A percentile compares a stretch with the other conserved stretches of the same genome.
phyloP scores from a whole-genome alignment of 1,140 invertebrate species.

The Microvelia longipes region DNA sequence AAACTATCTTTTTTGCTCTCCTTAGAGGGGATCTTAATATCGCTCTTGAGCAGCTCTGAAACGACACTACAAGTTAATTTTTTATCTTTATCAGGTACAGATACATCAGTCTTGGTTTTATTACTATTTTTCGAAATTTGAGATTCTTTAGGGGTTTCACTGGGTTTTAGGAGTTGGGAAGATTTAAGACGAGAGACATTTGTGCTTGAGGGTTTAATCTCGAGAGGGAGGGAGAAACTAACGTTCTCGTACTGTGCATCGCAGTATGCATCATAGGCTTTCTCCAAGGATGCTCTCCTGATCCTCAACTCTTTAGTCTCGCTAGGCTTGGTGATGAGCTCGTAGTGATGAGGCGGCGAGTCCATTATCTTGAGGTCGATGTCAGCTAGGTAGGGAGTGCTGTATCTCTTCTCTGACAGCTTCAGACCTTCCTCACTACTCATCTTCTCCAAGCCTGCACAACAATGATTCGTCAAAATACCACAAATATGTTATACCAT shows the following conservation, averaged over 20 bases:
- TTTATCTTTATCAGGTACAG: neutral
- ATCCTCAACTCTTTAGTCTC: neutral
- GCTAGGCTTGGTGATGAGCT: neutral
- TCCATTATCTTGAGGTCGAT: neutral
- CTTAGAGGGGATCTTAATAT: neutral
- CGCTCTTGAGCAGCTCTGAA: conserved; percentile 11
- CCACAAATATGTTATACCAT: no score
- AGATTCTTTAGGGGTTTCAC: neutral
- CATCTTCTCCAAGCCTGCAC: neutral
- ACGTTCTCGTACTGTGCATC: neutral
- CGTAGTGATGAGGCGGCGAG: neutral
- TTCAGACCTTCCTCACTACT: neutral
- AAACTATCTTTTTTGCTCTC: neutral
- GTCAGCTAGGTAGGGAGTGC: neutral
- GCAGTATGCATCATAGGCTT: neutral
- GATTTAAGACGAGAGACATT: neutral
- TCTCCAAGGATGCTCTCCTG: neutral
- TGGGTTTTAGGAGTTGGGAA: neutral
- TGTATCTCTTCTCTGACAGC: neutral
- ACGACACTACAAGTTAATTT: conserved; percentile 9
- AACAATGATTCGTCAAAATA: no score
- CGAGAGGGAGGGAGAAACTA: neutral
- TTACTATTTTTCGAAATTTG: neutral
- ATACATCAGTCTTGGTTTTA: neutral
- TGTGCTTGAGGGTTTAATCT: neutral